phyloP scores from a whole-genome alignment of 30 jellyfish, hydroid and myxozoan species.

The Aurelia coerulea region DNA sequence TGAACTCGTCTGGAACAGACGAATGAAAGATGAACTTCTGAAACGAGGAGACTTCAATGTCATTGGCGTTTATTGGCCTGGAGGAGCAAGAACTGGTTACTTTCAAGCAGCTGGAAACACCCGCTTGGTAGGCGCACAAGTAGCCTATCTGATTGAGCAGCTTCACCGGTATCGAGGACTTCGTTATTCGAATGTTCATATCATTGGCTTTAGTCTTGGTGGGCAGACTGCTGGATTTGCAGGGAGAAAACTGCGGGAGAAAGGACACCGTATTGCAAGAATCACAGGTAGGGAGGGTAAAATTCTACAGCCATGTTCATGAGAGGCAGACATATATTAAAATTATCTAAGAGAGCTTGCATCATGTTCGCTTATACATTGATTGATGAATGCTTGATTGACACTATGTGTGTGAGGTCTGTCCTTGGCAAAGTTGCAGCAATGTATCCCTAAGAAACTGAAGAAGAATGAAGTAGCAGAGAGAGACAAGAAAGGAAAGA shows the following conservation, averaged over 20 bases:
- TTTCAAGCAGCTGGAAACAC: constrained; percentile 82
- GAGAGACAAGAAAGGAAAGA: no score
- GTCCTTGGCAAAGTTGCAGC: no score
- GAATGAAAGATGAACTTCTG: constrained; percentile 49
- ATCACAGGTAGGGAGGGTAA: constrained; percentile 75
- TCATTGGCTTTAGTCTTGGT: constrained; percentile 93
- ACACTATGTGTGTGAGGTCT: no score
- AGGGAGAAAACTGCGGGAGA: constrained; percentile 69
- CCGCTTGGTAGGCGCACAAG: constrained; percentile 83
- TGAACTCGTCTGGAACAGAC: background rate
- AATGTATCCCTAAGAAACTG: no score
- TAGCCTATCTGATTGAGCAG: constrained; percentile 29
- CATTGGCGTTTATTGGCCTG: constrained; percentile 69
- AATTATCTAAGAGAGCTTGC: background rate
- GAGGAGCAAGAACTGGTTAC: constrained; percentile 70
- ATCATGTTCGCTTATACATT: background rate
- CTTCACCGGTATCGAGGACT: no score
- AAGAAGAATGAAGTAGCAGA: no score
- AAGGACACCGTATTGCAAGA: constrained; percentile 67
- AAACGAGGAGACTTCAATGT: constrained; percentile 73
- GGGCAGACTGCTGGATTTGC: constrained; percentile 83
- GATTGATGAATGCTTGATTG: background rate
- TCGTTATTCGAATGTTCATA: no score
- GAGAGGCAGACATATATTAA: background rate
- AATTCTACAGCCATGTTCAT: no score